A percentile compares a stretch with the other conserved stretches of the same genome.
Conservation (phyloP, 1,140 invertebrate genomes). For the Yoshiicerus persimilis region DNA sequence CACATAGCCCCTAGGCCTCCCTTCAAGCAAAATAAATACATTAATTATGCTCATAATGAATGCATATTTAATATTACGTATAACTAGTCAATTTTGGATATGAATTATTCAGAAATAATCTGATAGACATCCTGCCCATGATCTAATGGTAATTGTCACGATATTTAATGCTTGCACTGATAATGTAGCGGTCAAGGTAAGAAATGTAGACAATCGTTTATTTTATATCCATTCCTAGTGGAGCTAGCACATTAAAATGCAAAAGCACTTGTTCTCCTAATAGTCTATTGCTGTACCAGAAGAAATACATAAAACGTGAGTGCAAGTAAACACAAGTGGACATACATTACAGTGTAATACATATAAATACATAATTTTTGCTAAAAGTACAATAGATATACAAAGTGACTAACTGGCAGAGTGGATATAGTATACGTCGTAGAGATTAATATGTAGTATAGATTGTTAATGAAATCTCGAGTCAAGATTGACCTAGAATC, state of each 20-base stretch:
- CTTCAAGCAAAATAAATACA: no score
- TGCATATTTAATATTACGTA: neutral
- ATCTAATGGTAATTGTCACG: neutral
- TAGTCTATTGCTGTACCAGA: neutral
- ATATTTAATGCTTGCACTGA: neutral
- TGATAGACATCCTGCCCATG: neutral
- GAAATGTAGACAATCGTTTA: neutral
- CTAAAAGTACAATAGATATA: no score
- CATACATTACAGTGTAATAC: neutral
- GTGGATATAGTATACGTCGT: neutral
- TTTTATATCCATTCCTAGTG: neutral
- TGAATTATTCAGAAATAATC: neutral
- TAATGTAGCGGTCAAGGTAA: neutral
- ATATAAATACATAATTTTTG: neutral
- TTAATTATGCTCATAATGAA: no score
- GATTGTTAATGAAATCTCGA: neutral
- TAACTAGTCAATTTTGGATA: neutral
- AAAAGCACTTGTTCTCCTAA: neutral
- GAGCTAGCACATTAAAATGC: neutral
- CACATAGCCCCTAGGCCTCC: no score
- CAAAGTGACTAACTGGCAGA: no score
- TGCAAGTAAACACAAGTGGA: neutral
- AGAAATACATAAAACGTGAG: no score
- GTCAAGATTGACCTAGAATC: neutral
- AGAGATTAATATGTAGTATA: no score